phyloP scores from a whole-genome alignment of 2,888 invertebrate species.

The Meta bourneti region DNA sequence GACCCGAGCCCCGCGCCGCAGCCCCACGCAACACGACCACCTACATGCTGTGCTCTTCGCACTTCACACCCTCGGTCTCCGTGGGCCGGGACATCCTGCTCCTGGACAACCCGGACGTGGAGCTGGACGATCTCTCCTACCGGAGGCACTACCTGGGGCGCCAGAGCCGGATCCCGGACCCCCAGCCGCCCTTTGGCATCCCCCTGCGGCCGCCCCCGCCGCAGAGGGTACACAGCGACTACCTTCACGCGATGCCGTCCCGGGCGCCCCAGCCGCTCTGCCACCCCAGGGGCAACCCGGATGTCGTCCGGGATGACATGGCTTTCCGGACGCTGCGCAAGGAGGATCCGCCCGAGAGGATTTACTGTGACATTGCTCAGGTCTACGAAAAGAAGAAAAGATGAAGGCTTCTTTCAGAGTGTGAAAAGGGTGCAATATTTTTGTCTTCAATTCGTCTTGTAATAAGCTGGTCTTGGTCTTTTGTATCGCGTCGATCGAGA shows the following conservation, averaged over 20 bases:
- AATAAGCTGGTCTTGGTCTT: background rate
- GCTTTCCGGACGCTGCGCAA: slow-evolving; percentile 92
- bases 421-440: background rate
- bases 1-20: background rate
- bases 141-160: slow-evolving; percentile 74
- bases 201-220: slow-evolving; percentile 91
- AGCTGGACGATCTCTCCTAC: slow-evolving; percentile 77
- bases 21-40: slow-evolving; percentile 44
- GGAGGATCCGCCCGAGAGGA: slow-evolving; percentile 82
- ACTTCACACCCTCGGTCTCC: slow-evolving; percentile 75
- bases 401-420: background rate
- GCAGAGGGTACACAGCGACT: slow-evolving; percentile 88
- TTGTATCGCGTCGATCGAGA: too few relatives aligned
- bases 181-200: slow-evolving; percentile 94
- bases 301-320: slow-evolving; percentile 90
- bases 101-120: slow-evolving; percentile 76
- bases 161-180: slow-evolving; percentile 84
- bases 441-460: background rate
- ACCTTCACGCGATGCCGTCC: slow-evolving; percentile 86
- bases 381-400: slow-evolving; percentile 48
- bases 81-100: background rate
- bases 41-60: slow-evolving; percentile 75
- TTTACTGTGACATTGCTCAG: slow-evolving; percentile 57
- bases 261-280: slow-evolving; percentile 55
- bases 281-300: slow-evolving; percentile 71